phyloP scores from a whole-genome alignment of 2,797 vertebrate genomes.

The Arrhamphus sclerolepis region DNA sequence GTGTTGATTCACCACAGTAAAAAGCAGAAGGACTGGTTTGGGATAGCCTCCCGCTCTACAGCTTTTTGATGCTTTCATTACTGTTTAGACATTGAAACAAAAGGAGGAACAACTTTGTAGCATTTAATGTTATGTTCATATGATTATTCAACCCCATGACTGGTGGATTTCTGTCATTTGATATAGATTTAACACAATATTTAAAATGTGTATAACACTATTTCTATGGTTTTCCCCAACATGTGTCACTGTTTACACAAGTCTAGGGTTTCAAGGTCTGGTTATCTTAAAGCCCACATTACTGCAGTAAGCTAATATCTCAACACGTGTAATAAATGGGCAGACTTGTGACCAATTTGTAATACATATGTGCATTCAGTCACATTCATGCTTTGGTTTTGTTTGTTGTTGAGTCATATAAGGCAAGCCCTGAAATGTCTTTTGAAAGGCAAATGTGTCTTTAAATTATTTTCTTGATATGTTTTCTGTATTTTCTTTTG shows the following conservation, averaged over 20 bases:
- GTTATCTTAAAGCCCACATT: conserved; percentile 4
- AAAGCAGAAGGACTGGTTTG: background rate
- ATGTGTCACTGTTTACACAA: background rate
- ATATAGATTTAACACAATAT: background rate
- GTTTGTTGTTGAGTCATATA: too few relatives aligned
- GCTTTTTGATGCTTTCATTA: too few relatives aligned
- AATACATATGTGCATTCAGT: too few relatives aligned
- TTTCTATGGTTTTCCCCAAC: background rate
- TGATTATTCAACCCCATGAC: background rate
- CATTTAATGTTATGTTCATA: background rate
- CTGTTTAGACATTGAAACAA: conserved; percentile 1
- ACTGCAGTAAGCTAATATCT: too few relatives aligned
- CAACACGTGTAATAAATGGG: too few relatives aligned
- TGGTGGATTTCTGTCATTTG: conserved; percentile 22
- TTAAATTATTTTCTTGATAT: too few relatives aligned
- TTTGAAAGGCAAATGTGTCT: too few relatives aligned
- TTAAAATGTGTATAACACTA: too few relatives aligned
- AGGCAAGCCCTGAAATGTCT: too few relatives aligned
- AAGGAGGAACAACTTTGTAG: background rate
- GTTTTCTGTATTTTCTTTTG: too few relatives aligned
- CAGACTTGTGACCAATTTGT: too few relatives aligned
- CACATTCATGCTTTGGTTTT: too few relatives aligned
- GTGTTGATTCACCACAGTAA: background rate
- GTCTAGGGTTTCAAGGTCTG: conserved; percentile 4
- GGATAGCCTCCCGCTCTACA: background rate